Evolutionary conservation across 1,140 invertebrate species (phyloP).

Genomic region (Rhizoglyphus robini): DNA sequence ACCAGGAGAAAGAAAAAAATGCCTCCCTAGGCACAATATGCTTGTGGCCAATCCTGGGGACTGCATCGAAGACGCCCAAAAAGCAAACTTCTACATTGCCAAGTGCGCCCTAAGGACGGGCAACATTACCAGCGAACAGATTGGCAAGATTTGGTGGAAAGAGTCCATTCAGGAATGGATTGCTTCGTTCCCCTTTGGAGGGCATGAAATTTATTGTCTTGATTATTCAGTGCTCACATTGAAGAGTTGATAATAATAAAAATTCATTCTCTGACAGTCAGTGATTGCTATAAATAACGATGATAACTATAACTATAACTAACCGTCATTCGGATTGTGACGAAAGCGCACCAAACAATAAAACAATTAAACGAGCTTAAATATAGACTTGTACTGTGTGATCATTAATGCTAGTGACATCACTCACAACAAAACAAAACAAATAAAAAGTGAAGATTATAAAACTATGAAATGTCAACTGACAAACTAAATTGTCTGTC

Average conservation of each 20-base stretch:
- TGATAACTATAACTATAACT: background rate
- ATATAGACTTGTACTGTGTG: no score
- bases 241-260: slow-evolving; percentile 3
- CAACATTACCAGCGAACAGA: slow-evolving; percentile 15
- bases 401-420: no score
- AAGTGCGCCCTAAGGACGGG: background rate
- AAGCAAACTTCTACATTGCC: slow-evolving; percentile 10
- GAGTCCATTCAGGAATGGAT: slow-evolving; percentile 10
- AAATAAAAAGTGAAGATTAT: no score
- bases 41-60: background rate
- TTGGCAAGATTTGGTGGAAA: slow-evolving; percentile 15
- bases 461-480: no score
- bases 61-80: background rate
- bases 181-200: slow-evolving; percentile 15
- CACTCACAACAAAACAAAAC: no score
- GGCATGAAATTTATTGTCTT: slow-evolving; percentile 15
- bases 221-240: slow-evolving; percentile 17
- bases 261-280: background rate
- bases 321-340: no score
- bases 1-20: background rate
- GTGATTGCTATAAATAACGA: background rate
- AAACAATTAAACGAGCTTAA: no score
- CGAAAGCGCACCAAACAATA: no score
- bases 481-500: no score
- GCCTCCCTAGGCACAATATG: no score